Base-by-base conservation (phyloP, 2,797 vertebrate genomes). In the Echeneis naucrates region DNA sequence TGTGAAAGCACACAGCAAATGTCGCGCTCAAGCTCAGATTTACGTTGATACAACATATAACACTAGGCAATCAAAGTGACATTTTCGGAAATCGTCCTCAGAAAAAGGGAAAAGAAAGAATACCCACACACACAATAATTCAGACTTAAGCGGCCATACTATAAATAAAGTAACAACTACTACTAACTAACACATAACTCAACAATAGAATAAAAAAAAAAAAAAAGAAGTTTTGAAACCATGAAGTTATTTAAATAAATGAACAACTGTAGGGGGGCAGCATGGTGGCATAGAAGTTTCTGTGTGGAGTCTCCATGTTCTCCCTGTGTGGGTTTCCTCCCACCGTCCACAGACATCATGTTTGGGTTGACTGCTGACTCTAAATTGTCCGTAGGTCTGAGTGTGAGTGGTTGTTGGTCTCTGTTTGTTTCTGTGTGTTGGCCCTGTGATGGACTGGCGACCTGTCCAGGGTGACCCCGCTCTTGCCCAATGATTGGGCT, bases 1-100 rank as follows among this genome's bases (percentile, higher is more conserved):
- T 71, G 38, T 26, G 62, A 71, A 48, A 63, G 51, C 59, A 32
- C 69, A 66, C 56, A 50, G 60, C 35, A 37, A 33, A 57, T 13
- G 2, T 32, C 21, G 9, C 35, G 33, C 12, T 48, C 10, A 51
- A 37, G 56, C n/a, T 12, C 23, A 23, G 3, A 35, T 26, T 19
- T 40, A 30, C 66, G 21, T 42, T 42, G 16, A 42, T 44, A n/a
- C 8, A 8, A 3, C 17, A 8, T 44, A 38, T 10, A 37, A 35
- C 3, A 37, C 1, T 11, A 37, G 35, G 17, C 19, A 17, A 42
- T 17, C 42, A 19, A 42, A 42, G 7, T 8, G 6, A 44, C 1
- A 19, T 44, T 19, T n/a, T 8, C 42, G 17, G 7, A 44, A 44
- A n/a, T 44, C 17, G 19, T n/a, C 17, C n/a, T n/a, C 8, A 44